Percentiles rank a stretch among this genome's conserved stretches.
Evolutionary conservation across 2,888 invertebrate genomes (phyloP).

Genomic region (Papilio protenor): DNA sequence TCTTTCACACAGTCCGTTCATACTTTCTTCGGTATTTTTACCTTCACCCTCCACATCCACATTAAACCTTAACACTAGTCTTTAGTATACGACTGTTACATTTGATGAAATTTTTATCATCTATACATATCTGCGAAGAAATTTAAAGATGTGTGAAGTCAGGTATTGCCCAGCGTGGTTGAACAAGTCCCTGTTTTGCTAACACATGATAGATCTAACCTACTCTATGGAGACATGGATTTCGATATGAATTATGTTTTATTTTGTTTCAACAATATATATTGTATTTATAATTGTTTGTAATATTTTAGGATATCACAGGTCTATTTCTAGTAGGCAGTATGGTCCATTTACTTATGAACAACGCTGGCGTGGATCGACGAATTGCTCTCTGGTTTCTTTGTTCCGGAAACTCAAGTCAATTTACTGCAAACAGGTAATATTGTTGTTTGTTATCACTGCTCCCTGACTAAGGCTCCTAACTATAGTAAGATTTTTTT

Average conservation of each 20-base stretch:
- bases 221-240: too few relatives aligned
- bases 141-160: too few relatives aligned
- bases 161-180: too few relatives aligned
- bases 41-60: too few relatives aligned
- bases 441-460: background rate
- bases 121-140: too few relatives aligned
- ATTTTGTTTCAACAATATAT: background rate
- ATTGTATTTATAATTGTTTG: background rate
- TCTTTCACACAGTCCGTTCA: too few relatives aligned
- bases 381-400: constrained; percentile 62
- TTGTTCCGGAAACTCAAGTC: constrained; percentile 56
- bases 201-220: too few relatives aligned
- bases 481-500: background rate
- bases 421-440: constrained; percentile 61
- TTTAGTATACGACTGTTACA: too few relatives aligned
- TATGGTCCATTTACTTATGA: constrained; percentile 63
- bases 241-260: background rate
- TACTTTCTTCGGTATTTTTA: too few relatives aligned
- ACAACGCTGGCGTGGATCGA: constrained; percentile 67
- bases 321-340: constrained; percentile 59
- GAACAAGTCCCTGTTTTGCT: too few relatives aligned
- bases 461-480: background rate
- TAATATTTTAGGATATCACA: constrained; percentile 62
- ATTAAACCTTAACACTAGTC: too few relatives aligned
- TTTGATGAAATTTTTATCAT: too few relatives aligned